Conservation (phyloP, 2,113 vertebrate genomes). For the Steatornis caripensis region DNA sequence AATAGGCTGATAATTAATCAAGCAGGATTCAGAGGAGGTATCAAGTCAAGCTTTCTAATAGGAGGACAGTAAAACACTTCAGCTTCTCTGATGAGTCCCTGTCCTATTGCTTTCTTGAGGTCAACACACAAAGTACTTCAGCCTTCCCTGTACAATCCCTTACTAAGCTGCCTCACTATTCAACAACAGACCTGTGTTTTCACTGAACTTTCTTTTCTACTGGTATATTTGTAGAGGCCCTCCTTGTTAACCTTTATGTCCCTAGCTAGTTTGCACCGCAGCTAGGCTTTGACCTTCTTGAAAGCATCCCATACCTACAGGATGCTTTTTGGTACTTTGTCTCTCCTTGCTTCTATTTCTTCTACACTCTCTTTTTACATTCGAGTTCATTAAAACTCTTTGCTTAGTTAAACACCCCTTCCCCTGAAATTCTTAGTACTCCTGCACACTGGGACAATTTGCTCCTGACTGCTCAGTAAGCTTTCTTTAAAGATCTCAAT, state of each 20-base stretch:
- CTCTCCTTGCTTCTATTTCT: not conserved
- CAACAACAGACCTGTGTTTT: not conserved
- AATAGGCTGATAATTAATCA: not conserved
- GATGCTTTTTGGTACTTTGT: not conserved
- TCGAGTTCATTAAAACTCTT: not conserved
- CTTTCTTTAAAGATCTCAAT: not conserved
- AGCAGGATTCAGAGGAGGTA: not conserved
- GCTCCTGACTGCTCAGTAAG: not conserved
- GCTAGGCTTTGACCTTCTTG: not conserved
- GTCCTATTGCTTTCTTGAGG: not conserved
- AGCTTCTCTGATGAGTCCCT: not conserved
- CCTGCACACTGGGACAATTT: not conserved
- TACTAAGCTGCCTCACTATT: not conserved
- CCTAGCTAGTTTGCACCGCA: not conserved
- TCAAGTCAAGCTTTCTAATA: not conserved
- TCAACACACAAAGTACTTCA: not conserved
- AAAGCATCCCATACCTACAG: not conserved
- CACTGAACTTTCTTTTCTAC: not conserved
- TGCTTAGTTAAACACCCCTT: not conserved
- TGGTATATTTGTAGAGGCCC: not conserved
- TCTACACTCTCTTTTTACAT: not conserved
- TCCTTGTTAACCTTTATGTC: not conserved
- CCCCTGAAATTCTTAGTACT: not conserved
- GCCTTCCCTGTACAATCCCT: not conserved
- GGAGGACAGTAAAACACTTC: not conserved